Base-by-base conservation (phyloP, 2,888 invertebrate species). In the Zootermopsis nevadensis region DNA sequence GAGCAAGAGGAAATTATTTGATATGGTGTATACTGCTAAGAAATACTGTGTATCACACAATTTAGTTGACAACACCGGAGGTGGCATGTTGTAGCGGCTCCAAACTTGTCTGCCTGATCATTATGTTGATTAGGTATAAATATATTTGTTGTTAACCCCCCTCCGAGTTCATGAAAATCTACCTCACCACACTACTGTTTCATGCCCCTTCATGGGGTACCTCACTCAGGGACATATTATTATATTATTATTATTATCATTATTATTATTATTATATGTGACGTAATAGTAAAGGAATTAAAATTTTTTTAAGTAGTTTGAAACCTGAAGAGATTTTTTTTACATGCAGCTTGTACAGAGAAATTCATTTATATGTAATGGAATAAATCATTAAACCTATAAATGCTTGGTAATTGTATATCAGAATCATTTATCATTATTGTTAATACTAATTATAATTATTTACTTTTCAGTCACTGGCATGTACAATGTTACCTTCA, bases 351-450 rank as follows among this genome's bases (percentile, higher is more conserved):
- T 80, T 82, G 84, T 82, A 84, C 80, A 80, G 84, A 80, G 48
- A 80, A 82, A 38, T 82, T 79, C 79, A 60, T 82, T 84, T 84
- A 82, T 80, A 79, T 82, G 48, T 77, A 82, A 82, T 82, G 82
- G 66, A 82, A 80, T 83, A 81, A 81, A 81, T 81, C 33, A 60
- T 74, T 83, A 55, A 76, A 77, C 76, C 77, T 76, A 69, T 77
- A 82, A 84, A 83, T 84, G 84, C 84, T 85, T 85, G 83, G 83
- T 83, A 85, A 84, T 84, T 85, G 83, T 84, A 81, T 84, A 85
- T 77, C 84, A 85, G 69, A 69, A 83, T 81, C 80, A 60, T 60
- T n/a, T 60, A 82, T 77, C 66, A 74, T 74, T 80, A 77, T 82
- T 69, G 82, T 79, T 81, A 53, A 7, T 55, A 53, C 55, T 53